Evolutionary conservation across 2,888 invertebrate genomes (phyloP).

Genomic region (Linyphia triangularis): DNA sequence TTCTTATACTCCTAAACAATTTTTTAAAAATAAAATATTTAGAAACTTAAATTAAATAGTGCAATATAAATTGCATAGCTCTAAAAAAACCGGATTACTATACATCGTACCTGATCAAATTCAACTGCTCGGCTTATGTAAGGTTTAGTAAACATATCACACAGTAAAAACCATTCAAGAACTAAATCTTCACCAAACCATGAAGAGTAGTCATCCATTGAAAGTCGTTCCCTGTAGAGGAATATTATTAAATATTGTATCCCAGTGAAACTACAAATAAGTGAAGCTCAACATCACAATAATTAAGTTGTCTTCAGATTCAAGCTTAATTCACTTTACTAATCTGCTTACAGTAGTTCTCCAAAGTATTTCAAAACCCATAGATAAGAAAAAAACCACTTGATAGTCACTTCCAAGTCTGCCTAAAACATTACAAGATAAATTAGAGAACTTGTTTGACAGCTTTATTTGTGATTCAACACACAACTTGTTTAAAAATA

Average conservation of each 20-base stretch:
- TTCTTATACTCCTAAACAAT: background rate
- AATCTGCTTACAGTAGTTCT: background rate
- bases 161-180: conserved; percentile 66
- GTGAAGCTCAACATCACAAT: too few species aligned
- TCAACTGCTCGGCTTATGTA: conserved; percentile 56
- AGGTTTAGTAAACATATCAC: conserved; percentile 47
- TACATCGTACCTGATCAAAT: conserved; percentile 34
- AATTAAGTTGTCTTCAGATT: background rate
- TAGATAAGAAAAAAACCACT: too few species aligned
- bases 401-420: too few species aligned
- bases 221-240: conserved; percentile 2
- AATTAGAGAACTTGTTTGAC: too few species aligned
- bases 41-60: background rate
- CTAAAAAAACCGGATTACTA: background rate
- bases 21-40: background rate
- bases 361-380: too few species aligned
- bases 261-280: too few species aligned
- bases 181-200: conserved; percentile 69
- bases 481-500: too few species aligned
- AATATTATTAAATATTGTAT: background rate
- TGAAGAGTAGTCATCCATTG: conserved; percentile 54
- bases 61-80: background rate
- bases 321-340: background rate
- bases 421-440: too few species aligned
- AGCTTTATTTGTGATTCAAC: too few species aligned